Evolutionary conservation across 2,888 invertebrate species (phyloP).

Genomic region (Rhaphigaster nebulosa): DNA sequence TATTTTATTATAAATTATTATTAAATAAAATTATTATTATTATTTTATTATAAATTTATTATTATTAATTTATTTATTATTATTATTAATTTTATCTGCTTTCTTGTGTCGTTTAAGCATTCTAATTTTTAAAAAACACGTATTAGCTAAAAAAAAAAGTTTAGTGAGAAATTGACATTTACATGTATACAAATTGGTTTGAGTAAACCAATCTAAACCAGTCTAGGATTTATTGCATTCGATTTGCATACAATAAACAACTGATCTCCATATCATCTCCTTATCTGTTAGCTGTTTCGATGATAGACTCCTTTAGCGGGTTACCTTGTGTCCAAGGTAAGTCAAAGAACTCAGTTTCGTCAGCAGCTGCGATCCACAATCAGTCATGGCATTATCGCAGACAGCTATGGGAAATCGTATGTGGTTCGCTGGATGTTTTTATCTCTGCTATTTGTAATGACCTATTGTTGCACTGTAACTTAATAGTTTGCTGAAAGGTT

Average conservation of each 20-base stretch:
- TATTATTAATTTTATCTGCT: too few species aligned
- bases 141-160: too few species aligned
- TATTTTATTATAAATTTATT: too few species aligned
- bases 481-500: constrained; percentile 12
- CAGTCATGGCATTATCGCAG: background rate
- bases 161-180: too few species aligned
- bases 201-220: background rate
- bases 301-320: background rate
- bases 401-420: constrained; percentile 33
- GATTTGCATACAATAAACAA: background rate
- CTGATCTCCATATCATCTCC: background rate
- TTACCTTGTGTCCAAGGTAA: constrained; percentile 2
- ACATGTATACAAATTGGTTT: too few species aligned
- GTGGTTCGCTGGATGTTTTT: background rate
- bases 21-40: too few species aligned
- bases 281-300: background rate
- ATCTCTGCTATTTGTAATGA: background rate
- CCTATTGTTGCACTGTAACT: background rate
- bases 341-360: background rate
- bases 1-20: too few species aligned
- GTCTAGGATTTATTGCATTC: background rate
- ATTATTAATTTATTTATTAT: too few species aligned
- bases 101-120: too few species aligned
- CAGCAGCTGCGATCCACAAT: background rate
- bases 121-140: too few species aligned